Base-by-base conservation (phyloP, 2,888 invertebrate genomes). In the Apodemia mormo region DNA sequence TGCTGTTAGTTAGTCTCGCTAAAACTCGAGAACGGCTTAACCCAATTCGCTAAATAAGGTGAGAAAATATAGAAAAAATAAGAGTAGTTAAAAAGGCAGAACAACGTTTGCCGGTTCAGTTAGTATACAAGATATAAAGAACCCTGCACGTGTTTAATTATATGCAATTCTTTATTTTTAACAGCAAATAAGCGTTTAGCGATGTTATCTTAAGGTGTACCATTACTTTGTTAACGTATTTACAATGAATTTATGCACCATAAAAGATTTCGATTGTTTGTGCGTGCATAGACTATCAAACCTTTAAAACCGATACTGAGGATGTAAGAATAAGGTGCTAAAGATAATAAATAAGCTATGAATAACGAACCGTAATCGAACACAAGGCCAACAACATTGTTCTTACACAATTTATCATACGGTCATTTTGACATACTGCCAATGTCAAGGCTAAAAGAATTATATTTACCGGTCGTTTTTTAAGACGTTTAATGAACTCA, bases 301-400 rank as follows among this genome's bases (percentile, higher is more conserved):
- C 52, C 52, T 52, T 52, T n/a, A 52, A 52, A 52, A n/a, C n/a
- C 52, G 52, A n/a, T n/a, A 52, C 52, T 14, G 6, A 52, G 52
- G 52, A 52, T 52, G 52, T 52, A 52, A n/a, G n/a, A n/a, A 65
- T 73, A 73, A 69, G 73, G 70, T 68, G 52, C 45, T 61, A 56
- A 68, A 45, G 49, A 69, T 22, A 70, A 68, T 67, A 70, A 71
- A 54, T 71, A 61, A 56, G 12, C 65, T 65, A 70, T 72, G 73
- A 65, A 74, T 68, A 70, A 68, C 67, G 70, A 73, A 68, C 68
- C 67, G 75, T 72, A 85, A 85, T 85, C 82, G 79, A 78, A 84
- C 80, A 86, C 88, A 90, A 91, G 90, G 90, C 85, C 85, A 83
- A 84, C 88, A 82, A 87, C 90, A 85, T 90, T 85, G 85, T 87